Evolutionary conservation across 2,888 invertebrate genomes (phyloP).

Genomic region (Spodoptera littoralis): DNA sequence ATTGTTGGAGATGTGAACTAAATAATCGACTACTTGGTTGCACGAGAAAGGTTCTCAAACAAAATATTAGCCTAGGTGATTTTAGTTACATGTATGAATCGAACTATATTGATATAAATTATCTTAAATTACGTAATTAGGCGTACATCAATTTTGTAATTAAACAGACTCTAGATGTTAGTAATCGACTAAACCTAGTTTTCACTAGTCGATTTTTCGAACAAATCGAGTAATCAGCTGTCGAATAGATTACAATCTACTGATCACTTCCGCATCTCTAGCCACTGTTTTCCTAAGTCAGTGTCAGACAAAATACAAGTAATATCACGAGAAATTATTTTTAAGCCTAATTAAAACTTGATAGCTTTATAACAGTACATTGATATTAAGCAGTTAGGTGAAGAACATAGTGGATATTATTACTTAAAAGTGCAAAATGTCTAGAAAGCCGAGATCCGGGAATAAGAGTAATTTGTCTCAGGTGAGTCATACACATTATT

Average conservation of each 20-base stretch:
- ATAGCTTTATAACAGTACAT: constrained; percentile 10
- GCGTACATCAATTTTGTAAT: too few relatives aligned
- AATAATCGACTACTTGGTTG: constrained; percentile 17
- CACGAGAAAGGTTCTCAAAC: not conserved
- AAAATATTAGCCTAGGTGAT: not conserved
- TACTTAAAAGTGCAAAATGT: constrained; percentile 66
- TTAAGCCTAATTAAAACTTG: constrained; percentile 32
- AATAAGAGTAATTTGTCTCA: constrained; percentile 83
- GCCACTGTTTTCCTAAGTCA: constrained; percentile 13
- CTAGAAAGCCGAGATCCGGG: constrained; percentile 74
- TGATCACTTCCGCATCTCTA: constrained; percentile 3
- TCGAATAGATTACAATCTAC: too few relatives aligned
- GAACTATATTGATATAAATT: too few relatives aligned
- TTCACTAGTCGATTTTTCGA: too few relatives aligned
- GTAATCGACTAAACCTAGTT: not conserved
- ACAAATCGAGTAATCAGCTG: too few relatives aligned
- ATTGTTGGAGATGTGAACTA: not conserved
- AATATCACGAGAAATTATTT: constrained; percentile 26
- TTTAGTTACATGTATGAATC: too few relatives aligned
- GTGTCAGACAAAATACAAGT: constrained; percentile 29
- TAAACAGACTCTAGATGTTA: too few relatives aligned
- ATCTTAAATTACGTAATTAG: too few relatives aligned
- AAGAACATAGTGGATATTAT: constrained; percentile 25
- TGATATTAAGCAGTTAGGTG: constrained; percentile 16
- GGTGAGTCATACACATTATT: constrained; percentile 83